Evolutionary conservation across 2,888 invertebrate genomes (phyloP).

Genomic region (Drosophila nr. medialis): DNA sequence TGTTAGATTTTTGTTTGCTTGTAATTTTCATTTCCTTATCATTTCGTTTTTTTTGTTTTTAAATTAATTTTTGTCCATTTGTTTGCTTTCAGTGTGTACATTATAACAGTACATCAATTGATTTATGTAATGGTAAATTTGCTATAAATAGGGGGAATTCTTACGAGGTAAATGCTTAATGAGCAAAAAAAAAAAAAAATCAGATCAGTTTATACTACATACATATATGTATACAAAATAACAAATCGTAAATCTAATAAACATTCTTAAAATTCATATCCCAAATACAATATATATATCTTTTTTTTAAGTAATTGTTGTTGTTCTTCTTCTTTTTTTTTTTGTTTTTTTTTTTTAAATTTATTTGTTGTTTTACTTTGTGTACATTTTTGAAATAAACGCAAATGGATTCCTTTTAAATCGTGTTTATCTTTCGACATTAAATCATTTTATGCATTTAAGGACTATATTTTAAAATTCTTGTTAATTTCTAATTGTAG

Average conservation of each 20-base stretch:
- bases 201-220: conserved; percentile 72
- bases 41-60: conserved; percentile 25
- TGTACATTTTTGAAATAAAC: conserved; percentile 35
- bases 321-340: not conserved
- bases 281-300: conserved; percentile 54
- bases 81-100: conserved; percentile 57
- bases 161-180: conserved; percentile 78
- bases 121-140: conserved; percentile 76
- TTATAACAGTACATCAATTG: conserved; percentile 75
- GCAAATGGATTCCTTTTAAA: conserved; percentile 26
- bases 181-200: conserved; percentile 73
- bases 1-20: conserved; percentile 27
- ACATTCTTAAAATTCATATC: conserved; percentile 81
- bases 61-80: conserved; percentile 34
- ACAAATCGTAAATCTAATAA: conserved; percentile 77
- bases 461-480: conserved; percentile 58
- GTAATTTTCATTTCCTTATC: conserved; percentile 33
- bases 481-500: conserved; percentile 41
- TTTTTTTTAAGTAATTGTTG: conserved; percentile 29
- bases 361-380: conserved; percentile 28
- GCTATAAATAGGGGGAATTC: conserved; percentile 78
- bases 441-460: conserved; percentile 60
- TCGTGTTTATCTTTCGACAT: conserved; percentile 19
- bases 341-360: conserved; percentile 17
- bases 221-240: conserved; percentile 79